phyloP scores from a whole-genome alignment of 2,113 vertebrate species.

The Mormyrus iriodes region DNA sequence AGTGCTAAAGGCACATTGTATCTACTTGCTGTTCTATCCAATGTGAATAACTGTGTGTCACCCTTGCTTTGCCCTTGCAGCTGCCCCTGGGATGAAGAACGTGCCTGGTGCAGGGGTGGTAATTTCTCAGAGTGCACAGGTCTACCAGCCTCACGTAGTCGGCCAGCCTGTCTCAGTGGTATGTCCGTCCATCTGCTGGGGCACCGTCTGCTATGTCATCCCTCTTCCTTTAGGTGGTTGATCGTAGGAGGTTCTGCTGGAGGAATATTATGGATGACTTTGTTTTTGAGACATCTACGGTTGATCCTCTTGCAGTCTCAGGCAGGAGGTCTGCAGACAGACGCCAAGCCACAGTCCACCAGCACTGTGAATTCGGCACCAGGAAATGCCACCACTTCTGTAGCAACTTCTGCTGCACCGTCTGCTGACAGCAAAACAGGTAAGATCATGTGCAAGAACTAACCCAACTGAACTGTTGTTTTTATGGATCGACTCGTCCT shows the following conservation, averaged over 20 bases:
- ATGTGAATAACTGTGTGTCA: neutral
- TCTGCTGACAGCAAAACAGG: constrained; percentile 18
- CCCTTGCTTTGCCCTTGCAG: constrained; percentile 35
- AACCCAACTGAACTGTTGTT: neutral
- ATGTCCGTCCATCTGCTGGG: constrained; percentile 25
- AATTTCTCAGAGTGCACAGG: constrained; percentile 81
- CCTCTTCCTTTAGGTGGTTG: neutral
- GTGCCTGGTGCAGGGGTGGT: constrained; percentile 78
- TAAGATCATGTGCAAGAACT: constrained; percentile 1
- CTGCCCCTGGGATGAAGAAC: constrained; percentile 59
- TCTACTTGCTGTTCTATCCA: neutral
- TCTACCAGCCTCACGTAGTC: constrained; percentile 77
- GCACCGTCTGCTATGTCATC: neutral
- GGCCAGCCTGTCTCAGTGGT: constrained; percentile 75
- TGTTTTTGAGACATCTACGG: neutral
- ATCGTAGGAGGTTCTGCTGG: neutral
- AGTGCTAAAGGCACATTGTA: too few relatives aligned
- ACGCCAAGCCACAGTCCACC: constrained; percentile 1
- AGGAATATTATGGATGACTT: neutral
- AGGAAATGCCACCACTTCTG: constrained; percentile 22
- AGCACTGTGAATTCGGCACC: neutral
- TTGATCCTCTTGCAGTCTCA: neutral
- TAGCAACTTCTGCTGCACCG: constrained; percentile 11
- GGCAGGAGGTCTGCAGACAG: neutral
- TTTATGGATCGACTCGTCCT: neutral